Evolutionary conservation across 2,888 invertebrate species (phyloP).

Genomic region (Gandaritis pyraliata): DNA sequence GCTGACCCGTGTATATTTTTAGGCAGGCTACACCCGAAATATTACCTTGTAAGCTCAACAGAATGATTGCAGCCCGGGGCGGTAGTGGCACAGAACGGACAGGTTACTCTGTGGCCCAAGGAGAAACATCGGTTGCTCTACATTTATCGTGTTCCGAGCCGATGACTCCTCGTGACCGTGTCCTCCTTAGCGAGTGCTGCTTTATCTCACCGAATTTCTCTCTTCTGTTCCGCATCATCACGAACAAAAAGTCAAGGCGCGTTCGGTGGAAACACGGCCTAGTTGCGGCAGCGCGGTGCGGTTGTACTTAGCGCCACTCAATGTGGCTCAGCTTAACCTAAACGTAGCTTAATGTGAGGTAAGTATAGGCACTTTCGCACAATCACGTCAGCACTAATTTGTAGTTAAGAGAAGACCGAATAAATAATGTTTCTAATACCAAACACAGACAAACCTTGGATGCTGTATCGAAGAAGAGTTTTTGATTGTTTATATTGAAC

Average conservation of each 20-base stretch:
- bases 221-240: constrained; percentile 81
- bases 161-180: constrained; percentile 82
- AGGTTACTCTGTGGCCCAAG: constrained; percentile 66
- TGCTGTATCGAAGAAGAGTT: too few species aligned
- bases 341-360: too few species aligned
- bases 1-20: constrained; percentile 37
- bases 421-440: too few species aligned
- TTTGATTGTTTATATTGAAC: too few species aligned
- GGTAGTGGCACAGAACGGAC: constrained; percentile 57
- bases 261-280: constrained; percentile 77
- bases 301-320: constrained; percentile 47
- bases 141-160: constrained; percentile 76
- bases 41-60: constrained; percentile 45
- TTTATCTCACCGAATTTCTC: constrained; percentile 82
- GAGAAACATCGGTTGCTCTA: constrained; percentile 77
- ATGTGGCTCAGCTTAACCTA: constrained; percentile 50
- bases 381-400: neutral
- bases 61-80: constrained; percentile 57
- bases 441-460: too few species aligned
- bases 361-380: neutral
- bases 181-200: constrained; percentile 77
- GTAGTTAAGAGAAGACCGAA: neutral
- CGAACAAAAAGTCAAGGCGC: constrained; percentile 80
- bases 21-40: constrained; percentile 41
- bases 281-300: constrained; percentile 61